phyloP scores from a whole-genome alignment of 2,888 invertebrate genomes.

The Stenchaetothrips biformis region DNA sequence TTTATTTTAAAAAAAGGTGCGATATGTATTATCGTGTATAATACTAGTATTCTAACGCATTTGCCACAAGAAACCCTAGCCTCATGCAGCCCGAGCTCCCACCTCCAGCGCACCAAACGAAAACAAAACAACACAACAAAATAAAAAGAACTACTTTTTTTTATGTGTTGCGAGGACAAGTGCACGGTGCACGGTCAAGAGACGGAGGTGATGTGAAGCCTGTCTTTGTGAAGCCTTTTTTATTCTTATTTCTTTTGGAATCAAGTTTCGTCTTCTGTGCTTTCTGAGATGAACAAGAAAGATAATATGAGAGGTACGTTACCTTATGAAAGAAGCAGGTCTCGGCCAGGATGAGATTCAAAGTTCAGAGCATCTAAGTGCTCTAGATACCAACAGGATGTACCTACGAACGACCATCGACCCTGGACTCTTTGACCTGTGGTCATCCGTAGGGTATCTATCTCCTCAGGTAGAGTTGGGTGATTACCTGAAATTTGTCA shows the following conservation, averaged over 20 bases:
- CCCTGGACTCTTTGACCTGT: conserved; percentile 14
- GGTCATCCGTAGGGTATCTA: neutral
- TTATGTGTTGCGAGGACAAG: conserved; percentile 17
- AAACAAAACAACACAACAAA: neutral
- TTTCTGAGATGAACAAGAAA: neutral
- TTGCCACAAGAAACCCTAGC: neutral
- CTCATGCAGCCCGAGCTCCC: neutral
- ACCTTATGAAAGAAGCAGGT: neutral
- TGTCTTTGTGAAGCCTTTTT: neutral
- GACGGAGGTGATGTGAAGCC: neutral
- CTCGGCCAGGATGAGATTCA: neutral
- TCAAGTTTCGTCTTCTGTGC: neutral
- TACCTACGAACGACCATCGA: neutral
- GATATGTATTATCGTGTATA: too few species aligned
- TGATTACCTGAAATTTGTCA: neutral
- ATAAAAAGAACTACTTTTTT: neutral
- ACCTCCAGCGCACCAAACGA: neutral
- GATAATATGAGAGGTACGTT: neutral
- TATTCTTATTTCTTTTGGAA: neutral
- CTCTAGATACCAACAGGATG: conserved; percentile 2
- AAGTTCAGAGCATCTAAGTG: neutral
- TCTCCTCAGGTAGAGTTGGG: neutral
- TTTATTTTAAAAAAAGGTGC: too few species aligned
- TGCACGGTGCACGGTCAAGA: conserved; percentile 7
- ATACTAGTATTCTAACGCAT: too few species aligned